These are phyloP conservation scores for Bombycilla garrulus DNA, from an alignment of 2,113 vertebrate species.

Conservation along the genomic window DNA sequence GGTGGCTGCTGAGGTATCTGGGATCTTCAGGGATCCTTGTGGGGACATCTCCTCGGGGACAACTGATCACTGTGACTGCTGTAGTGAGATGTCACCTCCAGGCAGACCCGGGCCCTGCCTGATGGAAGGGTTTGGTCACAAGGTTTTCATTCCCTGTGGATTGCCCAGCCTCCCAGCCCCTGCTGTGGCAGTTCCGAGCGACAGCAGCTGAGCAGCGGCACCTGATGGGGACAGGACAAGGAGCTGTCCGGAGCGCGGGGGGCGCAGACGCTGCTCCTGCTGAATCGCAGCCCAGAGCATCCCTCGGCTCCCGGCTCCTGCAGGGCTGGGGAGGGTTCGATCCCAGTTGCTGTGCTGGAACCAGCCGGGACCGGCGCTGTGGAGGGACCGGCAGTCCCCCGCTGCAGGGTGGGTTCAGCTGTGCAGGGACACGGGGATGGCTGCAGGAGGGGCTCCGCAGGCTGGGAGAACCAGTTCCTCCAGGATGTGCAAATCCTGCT, in stretches of 20 bases:
- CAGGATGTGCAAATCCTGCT: neutral
- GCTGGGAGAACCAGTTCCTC: neutral
- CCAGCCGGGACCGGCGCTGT: neutral
- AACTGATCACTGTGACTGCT: neutral
- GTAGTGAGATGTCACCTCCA: accelerated
- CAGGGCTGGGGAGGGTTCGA: neutral
- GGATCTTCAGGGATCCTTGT: neutral
- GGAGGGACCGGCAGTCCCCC: neutral
- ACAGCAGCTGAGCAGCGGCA: neutral
- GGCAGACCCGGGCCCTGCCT: neutral
- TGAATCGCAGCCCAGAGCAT: neutral
- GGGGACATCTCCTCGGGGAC: neutral
- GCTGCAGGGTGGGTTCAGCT: neutral
- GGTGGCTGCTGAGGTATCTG: neutral
- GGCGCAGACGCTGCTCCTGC: neutral
- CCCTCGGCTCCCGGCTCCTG: neutral
- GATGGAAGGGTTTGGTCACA: neutral
- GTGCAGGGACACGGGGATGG: neutral
- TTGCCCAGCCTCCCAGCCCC: neutral
- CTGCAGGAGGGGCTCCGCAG: neutral
- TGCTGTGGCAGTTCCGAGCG: neutral
- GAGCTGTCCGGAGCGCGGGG: accelerated
- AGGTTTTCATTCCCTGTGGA: neutral
- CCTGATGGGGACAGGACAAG: neutral
- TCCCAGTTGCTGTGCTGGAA: neutral